These are phyloP conservation scores for Amia ocellicauda DNA, from an alignment of 2,113 vertebrate genomes.

Conservation along the genomic window DNA sequence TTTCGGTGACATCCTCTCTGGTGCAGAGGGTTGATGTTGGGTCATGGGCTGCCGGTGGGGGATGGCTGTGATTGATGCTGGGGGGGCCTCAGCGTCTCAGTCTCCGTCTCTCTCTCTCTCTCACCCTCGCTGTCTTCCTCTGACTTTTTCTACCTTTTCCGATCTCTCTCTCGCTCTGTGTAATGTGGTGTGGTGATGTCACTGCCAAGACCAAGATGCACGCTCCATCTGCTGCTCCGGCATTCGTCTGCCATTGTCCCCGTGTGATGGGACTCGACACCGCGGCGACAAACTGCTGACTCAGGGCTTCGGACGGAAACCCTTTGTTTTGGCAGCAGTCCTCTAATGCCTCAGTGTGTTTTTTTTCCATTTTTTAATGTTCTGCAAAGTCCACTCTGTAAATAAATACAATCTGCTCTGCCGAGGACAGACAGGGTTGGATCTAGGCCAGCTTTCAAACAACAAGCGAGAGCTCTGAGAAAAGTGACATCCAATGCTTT, in stretches of 20 bases:
- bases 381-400: slow-evolving; percentile 10
- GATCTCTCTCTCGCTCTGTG: slow-evolving; percentile 26
- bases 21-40: slow-evolving; percentile 28
- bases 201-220: slow-evolving; percentile 46
- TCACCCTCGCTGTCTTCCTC: slow-evolving; percentile 21
- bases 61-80: too few relatives aligned
- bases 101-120: slow-evolving; percentile 18
- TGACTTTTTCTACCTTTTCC: not conserved
- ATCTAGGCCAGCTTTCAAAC: too few relatives aligned
- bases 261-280: slow-evolving; percentile 53
- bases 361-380: not conserved
- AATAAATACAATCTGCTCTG: not conserved
- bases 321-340: too few relatives aligned
- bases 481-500: too few relatives aligned
- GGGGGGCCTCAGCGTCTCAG: not conserved
- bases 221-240: slow-evolving; percentile 47
- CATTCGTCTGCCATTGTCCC: slow-evolving; percentile 55
- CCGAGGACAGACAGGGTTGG: too few relatives aligned
- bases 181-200: slow-evolving; percentile 45
- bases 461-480: too few relatives aligned
- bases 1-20: slow-evolving; percentile 42
- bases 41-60: not conserved
- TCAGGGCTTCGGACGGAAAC: slow-evolving; percentile 24
- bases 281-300: slow-evolving; percentile 45
- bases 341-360: not conserved